A percentile compares a stretch with the other conserved stretches of the same genome.
Conservation (phyloP, 2,113 vertebrate species). For the Psittacula cyanocephala region DNA sequence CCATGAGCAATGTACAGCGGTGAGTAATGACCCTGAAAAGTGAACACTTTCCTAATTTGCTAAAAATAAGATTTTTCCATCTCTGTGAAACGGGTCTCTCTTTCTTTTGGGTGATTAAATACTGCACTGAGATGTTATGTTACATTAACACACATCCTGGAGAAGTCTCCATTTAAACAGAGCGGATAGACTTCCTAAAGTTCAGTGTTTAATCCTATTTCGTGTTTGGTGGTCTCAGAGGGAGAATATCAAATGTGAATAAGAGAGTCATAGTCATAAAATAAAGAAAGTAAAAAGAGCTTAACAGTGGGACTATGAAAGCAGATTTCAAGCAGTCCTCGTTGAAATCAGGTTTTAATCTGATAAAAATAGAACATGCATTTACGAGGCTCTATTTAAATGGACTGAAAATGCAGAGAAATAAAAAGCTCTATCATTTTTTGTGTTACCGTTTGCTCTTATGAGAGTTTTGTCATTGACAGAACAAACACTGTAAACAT, state of each 20-base stretch:
- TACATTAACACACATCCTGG: neutral
- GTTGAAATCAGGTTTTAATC: constrained; percentile 27
- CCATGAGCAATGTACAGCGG: neutral
- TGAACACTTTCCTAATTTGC: neutral
- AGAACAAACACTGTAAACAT: neutral
- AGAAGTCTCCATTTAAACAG: neutral
- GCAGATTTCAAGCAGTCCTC: neutral
- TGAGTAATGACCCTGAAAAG: constrained; percentile 36
- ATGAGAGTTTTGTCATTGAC: neutral
- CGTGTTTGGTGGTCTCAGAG: neutral
- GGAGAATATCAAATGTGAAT: neutral
- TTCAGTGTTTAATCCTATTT: neutral
- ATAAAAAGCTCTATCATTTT: neutral
- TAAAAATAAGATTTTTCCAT: constrained; percentile 49
- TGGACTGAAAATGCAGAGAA: neutral
- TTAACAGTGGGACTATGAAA: neutral
- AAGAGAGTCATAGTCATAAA: neutral
- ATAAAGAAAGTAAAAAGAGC: neutral
- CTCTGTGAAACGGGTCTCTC: neutral
- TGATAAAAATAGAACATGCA: neutral
- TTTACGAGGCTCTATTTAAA: neutral
- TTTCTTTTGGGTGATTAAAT: neutral
- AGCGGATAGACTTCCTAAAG: neutral
- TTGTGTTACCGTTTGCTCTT: neutral
- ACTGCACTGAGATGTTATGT: neutral